These are phyloP conservation scores for Eustalomyia histrio DNA, from an alignment of 2,888 invertebrate species.

Conservation along the genomic window DNA sequence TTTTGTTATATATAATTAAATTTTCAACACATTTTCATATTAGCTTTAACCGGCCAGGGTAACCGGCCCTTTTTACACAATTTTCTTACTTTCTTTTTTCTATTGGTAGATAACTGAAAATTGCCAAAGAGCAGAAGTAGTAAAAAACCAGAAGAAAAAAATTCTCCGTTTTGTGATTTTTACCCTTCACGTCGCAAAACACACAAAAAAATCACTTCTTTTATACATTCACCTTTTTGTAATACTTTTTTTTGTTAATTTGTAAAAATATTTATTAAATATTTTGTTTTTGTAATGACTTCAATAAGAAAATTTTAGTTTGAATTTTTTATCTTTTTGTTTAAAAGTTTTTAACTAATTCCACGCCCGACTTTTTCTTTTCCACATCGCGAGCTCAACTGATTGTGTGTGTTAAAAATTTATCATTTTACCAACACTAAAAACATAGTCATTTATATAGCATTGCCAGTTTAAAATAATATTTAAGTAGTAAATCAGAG, in stretches of 20 bases:
- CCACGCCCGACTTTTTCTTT: conserved; percentile 68
- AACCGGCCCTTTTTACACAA: conserved; percentile 49
- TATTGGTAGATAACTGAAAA: conserved; percentile 68
- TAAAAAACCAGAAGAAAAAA: conserved; percentile 33
- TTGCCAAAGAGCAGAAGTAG: conserved; percentile 53
- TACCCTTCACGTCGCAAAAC: conserved; percentile 48
- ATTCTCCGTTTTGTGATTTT: conserved; percentile 48
- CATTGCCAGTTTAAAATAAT: not conserved
- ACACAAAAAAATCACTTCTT: not conserved
- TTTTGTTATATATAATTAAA: conserved; percentile 28
- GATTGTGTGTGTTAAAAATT: conserved; percentile 46
- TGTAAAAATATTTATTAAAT: conserved; percentile 38
- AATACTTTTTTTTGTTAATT: conserved; percentile 6
- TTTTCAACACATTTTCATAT: conserved; percentile 6
- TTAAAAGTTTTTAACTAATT: conserved; percentile 50
- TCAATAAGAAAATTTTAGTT: conserved; percentile 48
- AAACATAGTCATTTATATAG: conserved; percentile 29
- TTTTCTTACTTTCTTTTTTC: conserved; percentile 30
- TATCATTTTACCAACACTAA: conserved; percentile 55
- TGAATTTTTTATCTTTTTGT: conserved; percentile 18
- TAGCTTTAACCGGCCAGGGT: not conserved
- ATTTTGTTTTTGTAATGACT: conserved; percentile 6
- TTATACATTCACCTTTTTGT: conserved; percentile 33
- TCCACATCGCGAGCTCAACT: conserved; percentile 62
- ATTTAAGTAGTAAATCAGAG: not conserved